These are phyloP conservation scores for Nautilus pompilius DNA, from an alignment of 1,140 invertebrate genomes.

Conservation along the genomic window DNA sequence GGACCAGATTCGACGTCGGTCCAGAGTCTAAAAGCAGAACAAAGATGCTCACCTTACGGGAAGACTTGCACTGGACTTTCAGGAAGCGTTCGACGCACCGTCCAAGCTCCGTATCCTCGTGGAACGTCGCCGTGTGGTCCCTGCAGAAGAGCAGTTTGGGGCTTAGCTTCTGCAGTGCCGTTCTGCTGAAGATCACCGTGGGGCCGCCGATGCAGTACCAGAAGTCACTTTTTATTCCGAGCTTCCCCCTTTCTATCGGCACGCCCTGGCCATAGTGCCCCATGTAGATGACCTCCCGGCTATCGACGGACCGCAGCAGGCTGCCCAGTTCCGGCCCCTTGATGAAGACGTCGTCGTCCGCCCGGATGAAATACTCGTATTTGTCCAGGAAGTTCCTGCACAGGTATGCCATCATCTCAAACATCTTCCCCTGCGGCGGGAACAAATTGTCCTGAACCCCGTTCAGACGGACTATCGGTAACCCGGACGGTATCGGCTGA, in stretches of 20 bases:
- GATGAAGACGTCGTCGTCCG: conserved; percentile 95
- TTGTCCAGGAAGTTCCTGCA: conserved; percentile 82
- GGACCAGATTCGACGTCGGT: no score
- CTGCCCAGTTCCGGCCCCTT: conserved; percentile 76
- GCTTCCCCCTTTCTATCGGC: conserved; percentile 64
- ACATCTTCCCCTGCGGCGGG: conserved; percentile 98
- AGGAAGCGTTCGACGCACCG: conserved; percentile 86
- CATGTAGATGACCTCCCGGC: conserved; percentile 74
- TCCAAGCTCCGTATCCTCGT: conserved; percentile 96
- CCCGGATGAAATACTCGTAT: conserved; percentile 94
- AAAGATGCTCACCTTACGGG: conserved; percentile 86
- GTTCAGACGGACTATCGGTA: conserved; percentile 71
- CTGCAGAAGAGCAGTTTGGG: conserved; percentile 70
- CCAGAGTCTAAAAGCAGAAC: no score
- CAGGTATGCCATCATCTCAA: conserved; percentile 96
- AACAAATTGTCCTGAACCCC: conserved; percentile 85
- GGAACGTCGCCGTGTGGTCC: conserved; percentile 87
- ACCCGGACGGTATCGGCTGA: conserved; percentile 34
- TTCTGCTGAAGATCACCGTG: conserved; percentile 71
- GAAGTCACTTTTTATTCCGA: background rate
- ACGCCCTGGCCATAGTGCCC: conserved; percentile 61
- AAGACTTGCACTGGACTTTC: conserved; percentile 95
- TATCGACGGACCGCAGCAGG: conserved; percentile 83
- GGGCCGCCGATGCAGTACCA: conserved; percentile 72
- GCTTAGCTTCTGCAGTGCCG: conserved; percentile 50